A percentile compares a stretch with the other conserved stretches of the same genome.
These are phyloP conservation scores for Peromyscus maniculatus DNA, from an alignment of 2,113 vertebrate genomes.

Conservation along the genomic window DNA sequence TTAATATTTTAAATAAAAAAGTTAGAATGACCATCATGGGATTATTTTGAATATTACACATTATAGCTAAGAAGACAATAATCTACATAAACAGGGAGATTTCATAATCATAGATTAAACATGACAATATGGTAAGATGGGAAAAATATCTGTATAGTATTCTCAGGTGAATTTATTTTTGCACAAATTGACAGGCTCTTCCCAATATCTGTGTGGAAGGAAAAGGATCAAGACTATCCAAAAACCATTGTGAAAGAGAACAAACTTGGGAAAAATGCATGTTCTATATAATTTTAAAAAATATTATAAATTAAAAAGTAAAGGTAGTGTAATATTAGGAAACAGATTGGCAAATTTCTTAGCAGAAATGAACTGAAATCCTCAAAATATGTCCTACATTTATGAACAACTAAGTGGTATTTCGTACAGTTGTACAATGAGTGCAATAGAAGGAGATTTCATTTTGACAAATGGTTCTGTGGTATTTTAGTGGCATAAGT, in stretches of 20 bases:
- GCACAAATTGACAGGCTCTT: conserved; percentile 11
- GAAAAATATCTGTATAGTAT: conserved; percentile 1
- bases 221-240: background rate
- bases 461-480: background rate
- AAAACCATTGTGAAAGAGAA: background rate
- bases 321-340: background rate
- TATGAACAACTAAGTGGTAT: background rate
- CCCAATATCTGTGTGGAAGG: background rate
- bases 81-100: background rate
- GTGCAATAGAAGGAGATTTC: background rate
- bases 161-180: background rate
- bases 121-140: background rate
- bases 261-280: background rate
- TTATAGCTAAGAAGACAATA: background rate
- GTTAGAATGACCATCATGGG: background rate
- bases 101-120: background rate
- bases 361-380: background rate
- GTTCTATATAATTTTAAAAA: conserved; percentile 3
- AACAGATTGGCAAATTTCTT: background rate
- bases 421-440: background rate
- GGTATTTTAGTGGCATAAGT: background rate
- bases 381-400: background rate
- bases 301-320: background rate
- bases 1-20: conserved; percentile 28
- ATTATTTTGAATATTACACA: conserved; percentile 25